phyloP scores from a whole-genome alignment of 2,888 invertebrate species.

The Epistrophe grossulariae region DNA sequence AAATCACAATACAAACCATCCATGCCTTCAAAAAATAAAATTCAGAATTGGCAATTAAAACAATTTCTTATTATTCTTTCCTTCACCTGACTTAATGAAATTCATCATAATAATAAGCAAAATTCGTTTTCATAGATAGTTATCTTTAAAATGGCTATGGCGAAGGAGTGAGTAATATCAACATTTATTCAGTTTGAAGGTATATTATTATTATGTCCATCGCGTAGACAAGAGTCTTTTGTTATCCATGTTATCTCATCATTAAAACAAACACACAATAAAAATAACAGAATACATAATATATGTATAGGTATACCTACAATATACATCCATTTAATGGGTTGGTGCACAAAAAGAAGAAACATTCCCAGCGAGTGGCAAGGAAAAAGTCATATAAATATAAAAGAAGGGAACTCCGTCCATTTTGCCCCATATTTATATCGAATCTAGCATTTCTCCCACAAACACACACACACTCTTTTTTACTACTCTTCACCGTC shows the following conservation, averaged over 20 bases:
- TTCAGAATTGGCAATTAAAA: background rate
- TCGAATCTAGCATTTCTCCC: background rate
- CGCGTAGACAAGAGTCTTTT: conserved; percentile 49
- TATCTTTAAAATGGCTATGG: conserved; percentile 53
- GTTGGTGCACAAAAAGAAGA: background rate
- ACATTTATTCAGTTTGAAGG: conserved; percentile 25
- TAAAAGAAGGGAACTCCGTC: background rate
- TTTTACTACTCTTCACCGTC: background rate
- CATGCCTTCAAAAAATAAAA: background rate
- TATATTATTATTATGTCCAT: conserved; percentile 61
- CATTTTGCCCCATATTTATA: too few species aligned
- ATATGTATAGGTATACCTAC: background rate
- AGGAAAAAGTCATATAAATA: background rate
- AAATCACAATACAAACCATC: background rate
- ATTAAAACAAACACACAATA: conserved; percentile 53
- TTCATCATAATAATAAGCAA: background rate
- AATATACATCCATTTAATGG: background rate
- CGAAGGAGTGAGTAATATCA: conserved; percentile 19
- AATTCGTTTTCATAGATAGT: conserved; percentile 48
- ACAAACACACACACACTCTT: background rate
- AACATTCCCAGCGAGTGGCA: background rate
- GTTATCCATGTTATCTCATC: conserved; percentile 69
- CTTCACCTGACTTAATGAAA: background rate
- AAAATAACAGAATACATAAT: background rate
- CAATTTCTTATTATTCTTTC: background rate